Evolutionary conservation across 2,797 vertebrate genomes (phyloP).

Genomic region (Pangasius macronema): DNA sequence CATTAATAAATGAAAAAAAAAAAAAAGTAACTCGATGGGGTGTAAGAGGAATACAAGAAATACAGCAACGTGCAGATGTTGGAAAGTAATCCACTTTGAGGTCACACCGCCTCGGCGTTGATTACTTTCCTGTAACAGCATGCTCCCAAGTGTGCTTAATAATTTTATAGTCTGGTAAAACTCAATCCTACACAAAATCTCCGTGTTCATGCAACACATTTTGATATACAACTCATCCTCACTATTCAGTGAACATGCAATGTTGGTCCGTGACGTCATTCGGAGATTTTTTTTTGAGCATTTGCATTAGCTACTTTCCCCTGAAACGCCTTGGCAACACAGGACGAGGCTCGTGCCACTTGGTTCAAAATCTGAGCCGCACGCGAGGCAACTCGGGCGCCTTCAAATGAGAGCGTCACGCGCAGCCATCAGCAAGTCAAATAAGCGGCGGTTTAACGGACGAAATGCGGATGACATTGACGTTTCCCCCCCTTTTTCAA

Average conservation of each 20-base stretch:
- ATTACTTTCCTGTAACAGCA: neutral
- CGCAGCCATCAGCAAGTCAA: slow-evolving; percentile 30
- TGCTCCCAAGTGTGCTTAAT: neutral
- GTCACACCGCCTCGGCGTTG: neutral
- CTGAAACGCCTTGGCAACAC: neutral
- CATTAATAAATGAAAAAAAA: neutral
- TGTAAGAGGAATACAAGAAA: neutral
- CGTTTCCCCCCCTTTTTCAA: neutral
- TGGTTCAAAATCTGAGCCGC: neutral
- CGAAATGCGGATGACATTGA: neutral
- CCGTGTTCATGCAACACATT: neutral
- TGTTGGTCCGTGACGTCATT: neutral
- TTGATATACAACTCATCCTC: neutral
- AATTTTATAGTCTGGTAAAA: neutral
- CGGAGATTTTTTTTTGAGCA: neutral
- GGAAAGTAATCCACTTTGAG: neutral
- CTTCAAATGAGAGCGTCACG: slow-evolving; percentile 3
- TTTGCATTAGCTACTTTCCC: neutral
- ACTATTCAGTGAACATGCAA: neutral
- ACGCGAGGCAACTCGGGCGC: neutral
- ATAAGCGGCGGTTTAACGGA: slow-evolving; percentile 27
- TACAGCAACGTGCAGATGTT: too few relatives aligned
- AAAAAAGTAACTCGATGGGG: too few relatives aligned
- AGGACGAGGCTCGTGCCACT: neutral
- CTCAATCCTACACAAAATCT: neutral